Conservation (phyloP, 2,113 vertebrate species). For the Gnathonemus echidnorhynchus region DNA sequence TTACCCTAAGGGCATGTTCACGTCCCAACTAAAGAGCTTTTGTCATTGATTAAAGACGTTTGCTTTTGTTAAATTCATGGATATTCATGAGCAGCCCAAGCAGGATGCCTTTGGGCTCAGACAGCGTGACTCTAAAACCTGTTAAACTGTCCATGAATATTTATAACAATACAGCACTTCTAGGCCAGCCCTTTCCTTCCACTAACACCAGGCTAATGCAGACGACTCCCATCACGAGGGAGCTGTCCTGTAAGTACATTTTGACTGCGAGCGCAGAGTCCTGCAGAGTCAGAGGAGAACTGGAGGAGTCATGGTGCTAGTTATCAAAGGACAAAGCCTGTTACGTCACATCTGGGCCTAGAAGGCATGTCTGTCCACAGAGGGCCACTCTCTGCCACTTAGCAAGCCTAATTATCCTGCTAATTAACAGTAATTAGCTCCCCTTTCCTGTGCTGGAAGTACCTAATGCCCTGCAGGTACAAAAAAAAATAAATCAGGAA, state of each 20-base stretch:
- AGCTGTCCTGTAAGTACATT: slow-evolving; percentile 1
- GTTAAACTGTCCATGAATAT: not conserved
- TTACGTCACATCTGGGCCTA: not conserved
- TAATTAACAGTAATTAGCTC: not conserved
- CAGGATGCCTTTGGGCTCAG: not conserved
- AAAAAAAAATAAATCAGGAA: not conserved
- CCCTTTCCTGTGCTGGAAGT: not conserved
- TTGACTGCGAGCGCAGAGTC: slow-evolving; percentile 3
- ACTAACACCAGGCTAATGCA: not conserved
- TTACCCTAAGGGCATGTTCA: not conserved
- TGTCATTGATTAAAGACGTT: not conserved
- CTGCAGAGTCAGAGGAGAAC: not conserved
- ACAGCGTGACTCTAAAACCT: not conserved
- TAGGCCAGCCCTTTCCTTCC: not conserved
- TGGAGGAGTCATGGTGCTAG: not conserved
- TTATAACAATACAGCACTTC: not conserved
- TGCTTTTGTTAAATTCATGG: not conserved
- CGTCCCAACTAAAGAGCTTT: not conserved
- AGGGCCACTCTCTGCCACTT: not conserved
- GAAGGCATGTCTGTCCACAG: not conserved
- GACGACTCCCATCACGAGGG: not conserved
- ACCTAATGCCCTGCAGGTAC: not conserved
- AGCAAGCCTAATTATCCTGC: not conserved
- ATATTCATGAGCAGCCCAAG: not conserved
- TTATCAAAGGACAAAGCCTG: not conserved